Base-by-base conservation (phyloP, 2,888 invertebrate genomes). In the Athrips mouffetella region DNA sequence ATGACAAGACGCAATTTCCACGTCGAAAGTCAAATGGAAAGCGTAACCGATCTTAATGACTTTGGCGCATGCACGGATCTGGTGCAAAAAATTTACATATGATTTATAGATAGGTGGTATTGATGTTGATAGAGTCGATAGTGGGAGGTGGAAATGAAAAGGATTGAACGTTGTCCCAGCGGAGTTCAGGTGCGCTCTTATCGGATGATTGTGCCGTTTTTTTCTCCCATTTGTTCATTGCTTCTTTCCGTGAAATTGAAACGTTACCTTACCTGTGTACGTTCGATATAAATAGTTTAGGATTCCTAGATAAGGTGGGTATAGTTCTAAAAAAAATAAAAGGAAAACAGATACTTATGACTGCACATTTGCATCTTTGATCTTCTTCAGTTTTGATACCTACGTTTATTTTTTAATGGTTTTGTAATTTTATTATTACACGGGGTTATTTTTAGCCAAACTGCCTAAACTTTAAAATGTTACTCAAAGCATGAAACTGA, bases 1-100 rank as follows among this genome's bases (percentile, higher is more conserved):
- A 84, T 86, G 86, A 83, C 83, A 84, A 86, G 76, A 76, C 76
- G 79, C 80, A 80, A 81, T 85, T 77, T 77, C 73, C 70, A 73
- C 69, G 68, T 75, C 67, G 67, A 81, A 85, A 86, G 79, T 78
- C 84, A 80, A 84, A 83, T 74, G 73, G 78, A 74, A 84, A 84
- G 79, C 80, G 80, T 79, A 83, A 75, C 80, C 71, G 75, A 73
- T 80, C 78, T 80, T 83, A 85, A 86, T 82, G 84, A 76, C 69
- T 72, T 71, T 64, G 65, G 63, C 72, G 73, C 86, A 85, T 85
- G 84, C 86, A 80, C 77, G 63, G 58, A 61, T 65, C 61, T 65
- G 66, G 68, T 73, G 76, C 78, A 78, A 70, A 72, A 73, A 74
- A 61, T 70, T 75, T 70, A 73, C 75, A 76, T 75, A 66, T 75